Conservation (phyloP, 2,888 invertebrate genomes). For the Dryococelus australis region DNA sequence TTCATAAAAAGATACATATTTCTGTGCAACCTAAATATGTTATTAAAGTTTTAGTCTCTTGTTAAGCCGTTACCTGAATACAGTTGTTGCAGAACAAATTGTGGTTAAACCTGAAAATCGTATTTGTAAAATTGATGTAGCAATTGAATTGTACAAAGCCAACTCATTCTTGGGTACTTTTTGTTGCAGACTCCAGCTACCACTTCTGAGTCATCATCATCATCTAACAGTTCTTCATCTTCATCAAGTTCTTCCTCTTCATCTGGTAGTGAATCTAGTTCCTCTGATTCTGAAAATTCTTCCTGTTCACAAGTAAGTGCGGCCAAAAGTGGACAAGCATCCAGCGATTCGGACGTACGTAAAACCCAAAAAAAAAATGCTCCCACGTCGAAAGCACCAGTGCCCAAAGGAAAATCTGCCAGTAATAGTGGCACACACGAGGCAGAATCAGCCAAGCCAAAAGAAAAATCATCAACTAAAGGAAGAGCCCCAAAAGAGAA, state of each 20-base stretch:
- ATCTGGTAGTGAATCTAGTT: conserved; percentile 53
- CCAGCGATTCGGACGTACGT: conserved; percentile 49
- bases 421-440: conserved; percentile 38
- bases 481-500: conserved; percentile 55
- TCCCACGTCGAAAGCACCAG: conserved; percentile 27
- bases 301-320: conserved; percentile 50
- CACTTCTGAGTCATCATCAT: conserved; percentile 52
- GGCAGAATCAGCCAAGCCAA: conserved; percentile 48
- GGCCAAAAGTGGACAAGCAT: conserved; percentile 48
- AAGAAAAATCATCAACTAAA: conserved; percentile 47
- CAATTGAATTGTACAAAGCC: too few relatives aligned
- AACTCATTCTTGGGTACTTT: background rate
- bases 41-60: too few relatives aligned
- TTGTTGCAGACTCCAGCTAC: conserved; percentile 44
- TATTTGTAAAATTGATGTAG: too few relatives aligned
- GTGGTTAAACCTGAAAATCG: too few relatives aligned
- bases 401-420: background rate
- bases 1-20: too few relatives aligned
- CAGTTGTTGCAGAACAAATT: too few relatives aligned
- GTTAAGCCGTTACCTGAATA: too few relatives aligned
- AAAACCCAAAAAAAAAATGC: conserved; percentile 48
- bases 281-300: conserved; percentile 53
- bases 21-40: too few relatives aligned
- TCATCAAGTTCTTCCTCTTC: conserved; percentile 56
- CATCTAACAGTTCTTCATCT: conserved; percentile 53